Conservation (phyloP, 1,140 invertebrate genomes). For the Semibalanus balanoides region DNA sequence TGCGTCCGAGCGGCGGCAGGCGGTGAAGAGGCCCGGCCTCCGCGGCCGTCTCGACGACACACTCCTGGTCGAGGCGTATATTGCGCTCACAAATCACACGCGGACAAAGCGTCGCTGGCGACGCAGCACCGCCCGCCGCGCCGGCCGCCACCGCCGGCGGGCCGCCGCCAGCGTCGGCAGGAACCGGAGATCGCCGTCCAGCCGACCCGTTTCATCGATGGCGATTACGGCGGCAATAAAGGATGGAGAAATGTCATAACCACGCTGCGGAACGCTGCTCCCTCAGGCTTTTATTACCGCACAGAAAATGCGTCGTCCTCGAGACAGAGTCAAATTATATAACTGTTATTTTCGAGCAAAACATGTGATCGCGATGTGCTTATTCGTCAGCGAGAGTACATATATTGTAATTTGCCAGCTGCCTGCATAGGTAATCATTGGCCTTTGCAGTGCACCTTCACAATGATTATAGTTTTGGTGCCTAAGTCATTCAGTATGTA, state of each 20-base stretch:
- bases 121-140: background rate
- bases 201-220: background rate
- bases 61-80: background rate
- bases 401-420: no score
- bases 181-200: background rate
- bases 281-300: background rate
- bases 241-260: background rate
- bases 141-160: no score
- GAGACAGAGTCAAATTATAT: background rate
- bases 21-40: background rate
- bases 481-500: no score
- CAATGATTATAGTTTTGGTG: no score
- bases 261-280: background rate
- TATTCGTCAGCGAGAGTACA: no score
- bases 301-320: background rate
- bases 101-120: background rate
- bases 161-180: background rate
- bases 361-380: no score
- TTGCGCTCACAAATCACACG: background rate
- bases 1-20: no score
- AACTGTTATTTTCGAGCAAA: no score
- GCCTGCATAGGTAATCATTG: no score
- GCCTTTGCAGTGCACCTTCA: no score
- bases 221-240: slow-evolving; percentile 1
- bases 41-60: background rate